Base-by-base conservation (phyloP, 1,140 invertebrate species). In the Homalodisca vitripennis region DNA sequence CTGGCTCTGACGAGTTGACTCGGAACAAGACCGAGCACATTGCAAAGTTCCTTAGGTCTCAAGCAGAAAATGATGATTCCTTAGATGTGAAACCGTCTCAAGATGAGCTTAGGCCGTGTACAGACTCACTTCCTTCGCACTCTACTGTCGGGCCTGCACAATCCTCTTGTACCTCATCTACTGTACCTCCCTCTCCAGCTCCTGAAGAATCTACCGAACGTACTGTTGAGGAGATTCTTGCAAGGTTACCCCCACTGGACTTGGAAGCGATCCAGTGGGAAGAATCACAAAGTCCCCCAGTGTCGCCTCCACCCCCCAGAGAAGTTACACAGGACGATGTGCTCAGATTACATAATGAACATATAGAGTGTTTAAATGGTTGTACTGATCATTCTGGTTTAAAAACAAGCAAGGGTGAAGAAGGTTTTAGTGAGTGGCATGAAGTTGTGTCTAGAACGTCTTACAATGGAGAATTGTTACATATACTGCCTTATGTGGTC, bases 401-500 rank as follows among this genome's bases (percentile, higher is more conserved):
- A 31, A 63, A 63, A 31, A 63, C 17, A 31, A 63, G 31, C 30
- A 46, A 46, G 20, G 41, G 63, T 41, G 63, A 66, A 12, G 63
- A 47, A 20, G 63, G 63, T 13, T 95, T 94, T 85, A 83, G 87
- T 71, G 89, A 93, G 81, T 95, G 92, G 91, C 88, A 92, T 79
- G 88, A 95, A 81, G 88, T 87, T 79, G 83, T 87, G 72, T 85
- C 86, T 72, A 85, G 81, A 80, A 84, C 83, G 79, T 88, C 86
- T 74, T 89, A 84, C 76, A 84, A 85, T 80, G 88, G 83, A 76
- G 89, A 92, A 79, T 83, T 85, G 75, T 84, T 95, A 80, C 87
- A 89, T 82, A 90, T 95, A 85, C 86, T 95, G 87, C 94, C 94
- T 84, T 97, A 97, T 84, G 92, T 94, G 82, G 88, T 94, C 78